Evolutionary conservation across 2,797 vertebrate species (phyloP).

Genomic region (Heterohyrax brucei): DNA sequence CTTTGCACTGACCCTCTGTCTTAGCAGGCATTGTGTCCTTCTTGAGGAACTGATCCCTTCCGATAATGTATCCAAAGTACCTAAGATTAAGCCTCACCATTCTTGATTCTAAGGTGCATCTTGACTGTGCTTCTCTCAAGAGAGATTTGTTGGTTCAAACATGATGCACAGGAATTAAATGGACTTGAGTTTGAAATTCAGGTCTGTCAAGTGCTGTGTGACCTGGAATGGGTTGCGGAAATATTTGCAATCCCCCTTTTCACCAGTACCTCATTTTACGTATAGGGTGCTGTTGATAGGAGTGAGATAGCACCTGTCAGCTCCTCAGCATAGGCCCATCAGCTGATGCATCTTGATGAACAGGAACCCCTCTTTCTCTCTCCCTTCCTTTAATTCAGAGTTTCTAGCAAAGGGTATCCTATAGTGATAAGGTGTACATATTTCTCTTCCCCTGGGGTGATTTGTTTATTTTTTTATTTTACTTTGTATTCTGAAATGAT

Average conservation of each 20-base stretch:
- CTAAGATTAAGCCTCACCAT: too few relatives aligned
- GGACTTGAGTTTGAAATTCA: background rate
- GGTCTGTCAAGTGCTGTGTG: constrained; percentile 26
- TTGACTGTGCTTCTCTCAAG: too few relatives aligned
- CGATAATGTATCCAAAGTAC: too few relatives aligned
- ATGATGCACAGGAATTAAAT: background rate
- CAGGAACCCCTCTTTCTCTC: background rate
- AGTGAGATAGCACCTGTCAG: constrained; percentile 7
- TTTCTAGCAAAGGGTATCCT: background rate
- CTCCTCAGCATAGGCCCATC: background rate
- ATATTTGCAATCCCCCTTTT: constrained; percentile 50
- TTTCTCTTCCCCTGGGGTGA: background rate
- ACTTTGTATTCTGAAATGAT: constrained; percentile 53
- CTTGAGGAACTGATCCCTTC: too few relatives aligned
- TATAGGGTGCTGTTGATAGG: background rate
- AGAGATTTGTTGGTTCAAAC: background rate
- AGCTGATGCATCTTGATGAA: background rate
- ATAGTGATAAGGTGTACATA: background rate
- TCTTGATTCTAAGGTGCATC: too few relatives aligned
- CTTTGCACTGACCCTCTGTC: too few relatives aligned
- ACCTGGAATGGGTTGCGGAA: constrained; percentile 51
- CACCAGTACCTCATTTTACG: constrained; percentile 63
- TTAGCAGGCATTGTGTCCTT: too few relatives aligned
- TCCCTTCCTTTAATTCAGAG: constrained; percentile 21
- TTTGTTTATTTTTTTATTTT: constrained; percentile 22